These are phyloP conservation scores for Acanthococcus lagerstroemiae DNA, from an alignment of 2,888 invertebrate genomes.

Conservation along the genomic window DNA sequence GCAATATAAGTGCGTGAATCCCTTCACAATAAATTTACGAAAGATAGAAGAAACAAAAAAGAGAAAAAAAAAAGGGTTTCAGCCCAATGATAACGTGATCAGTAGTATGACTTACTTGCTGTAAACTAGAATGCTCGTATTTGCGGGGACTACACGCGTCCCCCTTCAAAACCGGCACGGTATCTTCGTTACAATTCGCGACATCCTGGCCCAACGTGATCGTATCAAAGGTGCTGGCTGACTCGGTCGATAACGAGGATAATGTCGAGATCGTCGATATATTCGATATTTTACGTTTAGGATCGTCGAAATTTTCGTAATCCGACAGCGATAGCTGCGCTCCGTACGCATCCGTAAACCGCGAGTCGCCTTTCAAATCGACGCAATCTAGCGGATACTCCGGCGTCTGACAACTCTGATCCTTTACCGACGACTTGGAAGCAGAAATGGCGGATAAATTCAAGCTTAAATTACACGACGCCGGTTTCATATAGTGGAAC, in stretches of 20 bases:
- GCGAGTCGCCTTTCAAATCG: background rate
- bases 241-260: conserved; percentile 34
- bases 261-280: conserved; percentile 34
- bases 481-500: conserved; percentile 9
- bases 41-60: background rate
- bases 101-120: conserved; percentile 12
- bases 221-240: conserved; percentile 21
- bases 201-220: background rate
- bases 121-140: background rate
- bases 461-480: conserved; percentile 7
- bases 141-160: background rate
- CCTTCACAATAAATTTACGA: too few species aligned
- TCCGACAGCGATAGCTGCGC: background rate
- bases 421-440: background rate
- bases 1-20: too few species aligned
- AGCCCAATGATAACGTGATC: background rate
- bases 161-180: background rate
- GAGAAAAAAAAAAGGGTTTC: background rate
- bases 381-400: conserved; percentile 6
- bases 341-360: background rate
- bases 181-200: conserved; percentile 1
- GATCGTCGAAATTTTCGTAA: conserved; percentile 12
- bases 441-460: background rate
- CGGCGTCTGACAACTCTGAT: conserved; percentile 20
- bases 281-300: conserved; percentile 33